These are phyloP conservation scores for Diarsia dahlii DNA, from an alignment of 2,888 invertebrate genomes.

Conservation along the genomic window DNA sequence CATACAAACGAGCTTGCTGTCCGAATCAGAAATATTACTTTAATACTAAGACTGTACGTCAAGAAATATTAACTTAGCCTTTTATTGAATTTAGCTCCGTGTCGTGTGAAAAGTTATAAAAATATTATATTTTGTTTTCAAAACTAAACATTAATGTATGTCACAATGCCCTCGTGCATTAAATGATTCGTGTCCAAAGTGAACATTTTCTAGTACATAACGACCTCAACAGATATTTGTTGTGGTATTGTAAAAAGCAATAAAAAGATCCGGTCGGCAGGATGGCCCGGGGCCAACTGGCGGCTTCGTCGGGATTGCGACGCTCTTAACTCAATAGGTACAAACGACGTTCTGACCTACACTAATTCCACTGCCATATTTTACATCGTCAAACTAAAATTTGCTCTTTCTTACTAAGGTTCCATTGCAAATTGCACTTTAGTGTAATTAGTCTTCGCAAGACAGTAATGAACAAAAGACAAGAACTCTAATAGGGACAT, in stretches of 20 bases:
- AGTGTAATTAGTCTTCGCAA: slow-evolving; percentile 24
- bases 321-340: slow-evolving; percentile 70
- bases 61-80: slow-evolving; percentile 16
- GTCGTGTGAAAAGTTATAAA: slow-evolving; percentile 1
- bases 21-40: slow-evolving; percentile 45
- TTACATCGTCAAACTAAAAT: slow-evolving; percentile 45
- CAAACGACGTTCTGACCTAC: slow-evolving; percentile 66
- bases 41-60: slow-evolving; percentile 19
- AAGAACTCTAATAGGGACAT: slow-evolving; percentile 2
- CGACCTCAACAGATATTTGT: slow-evolving; percentile 59
- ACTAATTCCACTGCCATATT: slow-evolving; percentile 65
- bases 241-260: slow-evolving; percentile 71
- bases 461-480: slow-evolving; percentile 6
- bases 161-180: slow-evolving; percentile 24
- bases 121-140: slow-evolving; percentile 3
- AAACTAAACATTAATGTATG: slow-evolving; percentile 3
- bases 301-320: slow-evolving; percentile 73
- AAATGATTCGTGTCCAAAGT: slow-evolving; percentile 48
- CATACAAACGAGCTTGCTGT: slow-evolving; percentile 51
- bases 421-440: slow-evolving; percentile 7
- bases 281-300: slow-evolving; percentile 79
- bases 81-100: slow-evolving; percentile 11
- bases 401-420: slow-evolving; percentile 23
- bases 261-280: slow-evolving; percentile 63
- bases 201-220: slow-evolving; percentile 55